These are phyloP conservation scores for Cyphomyrmex costatus DNA, from an alignment of 1,140 invertebrate species.

Conservation along the genomic window DNA sequence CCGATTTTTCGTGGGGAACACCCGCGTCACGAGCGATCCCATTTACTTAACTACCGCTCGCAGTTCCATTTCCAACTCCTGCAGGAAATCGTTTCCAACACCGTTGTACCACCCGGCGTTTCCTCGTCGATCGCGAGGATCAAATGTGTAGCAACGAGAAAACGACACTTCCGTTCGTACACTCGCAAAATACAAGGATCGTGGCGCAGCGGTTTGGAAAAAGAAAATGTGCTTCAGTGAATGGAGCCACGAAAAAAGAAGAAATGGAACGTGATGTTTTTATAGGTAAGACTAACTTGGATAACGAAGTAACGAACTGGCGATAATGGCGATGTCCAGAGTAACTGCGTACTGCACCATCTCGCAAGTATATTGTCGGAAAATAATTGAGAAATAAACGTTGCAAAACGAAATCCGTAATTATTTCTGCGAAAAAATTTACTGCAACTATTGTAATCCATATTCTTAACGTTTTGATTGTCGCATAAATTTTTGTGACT, in stretches of 20 bases:
- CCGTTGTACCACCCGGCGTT: not conserved
- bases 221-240: constrained; percentile 24
- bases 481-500: no score
- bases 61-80: constrained; percentile 24
- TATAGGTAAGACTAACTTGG: not conserved
- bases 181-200: constrained; percentile 22
- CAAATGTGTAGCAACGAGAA: constrained; percentile 41
- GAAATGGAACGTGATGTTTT: constrained; percentile 10
- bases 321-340: constrained; percentile 1
- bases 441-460: not conserved
- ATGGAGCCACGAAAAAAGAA: not conserved
- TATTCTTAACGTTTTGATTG: not conserved
- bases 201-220: constrained; percentile 14
- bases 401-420: not conserved
- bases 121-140: constrained; percentile 12
- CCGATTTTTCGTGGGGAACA: constrained; percentile 56
- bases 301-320: not conserved
- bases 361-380: not conserved
- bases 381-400: constrained; percentile 28
- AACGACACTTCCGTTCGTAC: constrained; percentile 34
- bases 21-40: constrained; percentile 67
- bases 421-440: not conserved
- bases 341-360: not conserved
- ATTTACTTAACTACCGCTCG: constrained; percentile 74
- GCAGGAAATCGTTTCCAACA: constrained; percentile 51